These are phyloP conservation scores for Halcyon chelicuti DNA, from an alignment of 2,797 vertebrate genomes.

Conservation along the genomic window DNA sequence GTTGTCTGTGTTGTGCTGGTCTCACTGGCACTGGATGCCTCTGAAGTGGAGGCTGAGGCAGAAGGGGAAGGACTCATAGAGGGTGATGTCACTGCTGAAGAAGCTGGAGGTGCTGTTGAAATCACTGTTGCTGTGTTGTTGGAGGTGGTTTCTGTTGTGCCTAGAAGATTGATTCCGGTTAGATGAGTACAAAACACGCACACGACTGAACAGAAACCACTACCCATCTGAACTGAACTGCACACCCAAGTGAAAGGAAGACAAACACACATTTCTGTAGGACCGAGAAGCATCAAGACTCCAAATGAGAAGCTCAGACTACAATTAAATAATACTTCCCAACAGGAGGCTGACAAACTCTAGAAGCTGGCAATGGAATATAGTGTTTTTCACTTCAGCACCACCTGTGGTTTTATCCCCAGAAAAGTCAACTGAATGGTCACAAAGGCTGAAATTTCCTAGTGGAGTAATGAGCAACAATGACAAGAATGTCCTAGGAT, in stretches of 20 bases:
- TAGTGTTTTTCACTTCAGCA: neutral
- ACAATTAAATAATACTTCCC: neutral
- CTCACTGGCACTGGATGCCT: constrained; percentile 83
- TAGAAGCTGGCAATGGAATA: neutral
- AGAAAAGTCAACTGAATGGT: neutral
- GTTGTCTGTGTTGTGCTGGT: constrained; percentile 87
- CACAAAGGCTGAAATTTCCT: neutral
- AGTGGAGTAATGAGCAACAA: neutral
- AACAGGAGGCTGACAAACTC: neutral
- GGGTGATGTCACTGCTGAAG: constrained; percentile 87
- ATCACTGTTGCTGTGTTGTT: constrained; percentile 94
- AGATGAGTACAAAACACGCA: neutral
- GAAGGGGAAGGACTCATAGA: constrained; percentile 90
- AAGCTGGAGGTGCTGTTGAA: constrained; percentile 89
- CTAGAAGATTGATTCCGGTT: constrained; percentile 74
- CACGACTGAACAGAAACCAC: neutral
- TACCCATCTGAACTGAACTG: neutral
- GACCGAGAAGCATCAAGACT: neutral
- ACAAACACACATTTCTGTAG: neutral
- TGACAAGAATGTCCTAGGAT: neutral
- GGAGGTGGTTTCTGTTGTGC: constrained; percentile 86
- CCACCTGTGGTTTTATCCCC: neutral
- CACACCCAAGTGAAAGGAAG: neutral
- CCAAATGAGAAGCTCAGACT: neutral
- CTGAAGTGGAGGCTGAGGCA: constrained; percentile 79